Conservation (phyloP, 2,797 vertebrate species). For the Craterocephalus amniculus region DNA sequence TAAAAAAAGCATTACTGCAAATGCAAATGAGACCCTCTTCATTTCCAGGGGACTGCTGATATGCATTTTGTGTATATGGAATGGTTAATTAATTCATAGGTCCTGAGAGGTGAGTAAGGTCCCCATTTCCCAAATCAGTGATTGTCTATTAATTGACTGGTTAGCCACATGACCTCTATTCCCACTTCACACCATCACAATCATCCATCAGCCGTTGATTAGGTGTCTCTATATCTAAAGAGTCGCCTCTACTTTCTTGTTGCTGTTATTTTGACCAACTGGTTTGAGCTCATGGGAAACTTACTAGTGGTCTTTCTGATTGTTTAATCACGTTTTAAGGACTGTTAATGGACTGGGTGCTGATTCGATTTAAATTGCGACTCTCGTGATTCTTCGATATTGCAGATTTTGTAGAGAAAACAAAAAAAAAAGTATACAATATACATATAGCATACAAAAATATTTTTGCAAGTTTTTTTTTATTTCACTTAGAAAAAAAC, state of each 20-base stretch:
- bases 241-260: conserved; percentile 14
- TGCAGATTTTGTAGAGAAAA: too few relatives aligned
- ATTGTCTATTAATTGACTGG: conserved; percentile 55
- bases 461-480: too few relatives aligned
- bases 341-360: too few relatives aligned
- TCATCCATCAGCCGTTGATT: conserved; percentile 60
- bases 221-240: conserved; percentile 22
- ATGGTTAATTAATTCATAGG: conserved; percentile 32
- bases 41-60: conserved; percentile 16
- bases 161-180: conserved; percentile 19
- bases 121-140: conserved; percentile 34
- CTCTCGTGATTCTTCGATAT: too few relatives aligned
- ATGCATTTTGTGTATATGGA: conserved; percentile 13
- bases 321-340: too few relatives aligned
- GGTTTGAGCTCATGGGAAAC: too few relatives aligned
- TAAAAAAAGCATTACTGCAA: conserved; percentile 38
- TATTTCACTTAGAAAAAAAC: too few relatives aligned
- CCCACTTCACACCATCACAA: conserved; percentile 29
- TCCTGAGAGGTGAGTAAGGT: conserved; percentile 23
- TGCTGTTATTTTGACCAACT: too few relatives aligned
- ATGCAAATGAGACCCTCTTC: conserved; percentile 44
- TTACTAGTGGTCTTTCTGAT: too few relatives aligned
- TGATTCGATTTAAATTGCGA: too few relatives aligned
- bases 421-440: too few relatives aligned
- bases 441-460: too few relatives aligned